Evolutionary conservation across 1,140 invertebrate genomes (phyloP).

Genomic region (Himalopsyche phryganea): DNA sequence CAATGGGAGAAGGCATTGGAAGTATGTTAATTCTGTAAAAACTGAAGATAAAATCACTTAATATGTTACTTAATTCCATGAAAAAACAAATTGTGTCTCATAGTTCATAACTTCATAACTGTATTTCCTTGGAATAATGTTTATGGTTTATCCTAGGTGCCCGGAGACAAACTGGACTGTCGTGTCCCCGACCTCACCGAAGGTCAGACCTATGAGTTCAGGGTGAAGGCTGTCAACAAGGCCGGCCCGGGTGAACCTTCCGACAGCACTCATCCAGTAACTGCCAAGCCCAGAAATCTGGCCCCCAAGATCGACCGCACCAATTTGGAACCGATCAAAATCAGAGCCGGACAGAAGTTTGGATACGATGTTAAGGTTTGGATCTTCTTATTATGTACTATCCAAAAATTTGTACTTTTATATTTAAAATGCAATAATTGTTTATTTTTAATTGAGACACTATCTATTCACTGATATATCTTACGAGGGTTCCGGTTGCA

Average conservation of each 20-base stretch:
- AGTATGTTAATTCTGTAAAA: slow-evolving; percentile 34
- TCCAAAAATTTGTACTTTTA: too few species aligned
- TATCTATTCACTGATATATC: too few species aligned
- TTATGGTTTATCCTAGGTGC: slow-evolving; percentile 48
- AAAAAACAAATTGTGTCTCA: not conserved
- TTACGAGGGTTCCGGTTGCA: too few species aligned
- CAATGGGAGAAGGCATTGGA: slow-evolving; percentile 91
- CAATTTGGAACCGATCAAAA: slow-evolving; percentile 77
- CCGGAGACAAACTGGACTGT: slow-evolving; percentile 74
- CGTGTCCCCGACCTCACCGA: slow-evolving; percentile 87
- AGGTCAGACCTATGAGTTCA: slow-evolving; percentile 87
- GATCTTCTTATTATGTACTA: not conserved
- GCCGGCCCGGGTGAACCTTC: slow-evolving; percentile 92
- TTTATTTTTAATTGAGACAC: too few species aligned
- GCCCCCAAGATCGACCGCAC: slow-evolving; percentile 86
- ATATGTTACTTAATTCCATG: not conserved
- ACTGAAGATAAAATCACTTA: not conserved
- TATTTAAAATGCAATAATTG: too few species aligned
- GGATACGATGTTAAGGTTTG: slow-evolving; percentile 55
- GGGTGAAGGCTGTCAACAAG: slow-evolving; percentile 87
- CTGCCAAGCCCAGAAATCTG: slow-evolving; percentile 83
- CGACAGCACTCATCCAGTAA: slow-evolving; percentile 80
- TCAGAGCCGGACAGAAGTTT: slow-evolving; percentile 84
- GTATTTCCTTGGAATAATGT: not conserved
- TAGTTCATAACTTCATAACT: not conserved